Evolutionary conservation across 1,140 invertebrate species (phyloP).

Genomic region (Drosophila sp.): DNA sequence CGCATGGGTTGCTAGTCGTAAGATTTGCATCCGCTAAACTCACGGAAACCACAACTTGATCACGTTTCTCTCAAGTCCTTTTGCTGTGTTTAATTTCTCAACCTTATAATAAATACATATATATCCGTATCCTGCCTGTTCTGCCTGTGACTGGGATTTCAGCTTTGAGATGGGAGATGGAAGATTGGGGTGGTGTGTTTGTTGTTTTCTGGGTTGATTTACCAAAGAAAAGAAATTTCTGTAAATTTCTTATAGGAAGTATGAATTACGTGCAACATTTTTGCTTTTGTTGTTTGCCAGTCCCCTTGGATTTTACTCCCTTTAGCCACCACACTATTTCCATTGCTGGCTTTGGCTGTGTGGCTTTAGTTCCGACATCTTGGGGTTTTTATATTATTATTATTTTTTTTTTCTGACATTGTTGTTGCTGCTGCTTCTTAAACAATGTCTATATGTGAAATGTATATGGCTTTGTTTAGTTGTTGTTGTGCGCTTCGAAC

Average conservation of each 20-base stretch:
- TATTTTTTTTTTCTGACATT: not conserved
- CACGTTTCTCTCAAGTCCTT: constrained; percentile 60
- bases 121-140: constrained; percentile 64
- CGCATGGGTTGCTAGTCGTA: constrained; percentile 19
- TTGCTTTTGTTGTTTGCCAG: constrained; percentile 26
- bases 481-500: constrained; percentile 36
- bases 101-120: constrained; percentile 49
- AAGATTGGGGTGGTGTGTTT: constrained; percentile 29
- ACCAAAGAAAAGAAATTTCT: constrained; percentile 63
- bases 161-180: not conserved
- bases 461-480: constrained; percentile 40
- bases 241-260: constrained; percentile 69
- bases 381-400: not conserved
- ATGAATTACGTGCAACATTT: constrained; percentile 63
- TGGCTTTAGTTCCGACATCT: constrained; percentile 27
- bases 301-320: constrained; percentile 3
- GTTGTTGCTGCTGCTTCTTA: constrained; percentile 49
- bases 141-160: constrained; percentile 32
- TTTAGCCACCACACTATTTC: not conserved
- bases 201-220: constrained; percentile 28
- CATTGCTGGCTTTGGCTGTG: constrained; percentile 24
- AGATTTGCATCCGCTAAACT: constrained; percentile 53
- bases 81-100: constrained; percentile 67
- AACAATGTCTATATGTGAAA: constrained; percentile 70
- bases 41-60: constrained; percentile 75